Percentiles rank a stretch among this genome's conserved stretches.
These are phyloP conservation scores for Gobiocypris rarus DNA, from an alignment of 2,113 vertebrate species.

Conservation along the genomic window DNA sequence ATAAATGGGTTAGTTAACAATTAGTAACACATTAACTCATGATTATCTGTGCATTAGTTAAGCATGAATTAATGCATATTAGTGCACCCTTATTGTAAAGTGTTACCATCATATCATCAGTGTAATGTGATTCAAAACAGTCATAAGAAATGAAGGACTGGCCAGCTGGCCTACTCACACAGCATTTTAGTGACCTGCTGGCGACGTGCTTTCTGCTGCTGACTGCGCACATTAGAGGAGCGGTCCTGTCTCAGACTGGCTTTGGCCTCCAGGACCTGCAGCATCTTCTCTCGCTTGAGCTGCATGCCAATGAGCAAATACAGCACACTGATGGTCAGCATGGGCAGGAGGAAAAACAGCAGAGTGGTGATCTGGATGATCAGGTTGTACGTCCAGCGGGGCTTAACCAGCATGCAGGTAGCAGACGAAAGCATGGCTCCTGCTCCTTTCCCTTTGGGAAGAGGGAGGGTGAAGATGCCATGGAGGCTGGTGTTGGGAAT, in stretches of 20 bases:
- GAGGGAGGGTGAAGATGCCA: conserved; percentile 77
- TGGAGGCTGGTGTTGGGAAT: conserved; percentile 94
- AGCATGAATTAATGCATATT: no score
- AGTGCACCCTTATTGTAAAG: no score
- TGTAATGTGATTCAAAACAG: not conserved
- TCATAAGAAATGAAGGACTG: no score
- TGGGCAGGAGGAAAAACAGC: conserved; percentile 90
- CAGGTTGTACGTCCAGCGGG: conserved; percentile 84
- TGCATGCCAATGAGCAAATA: conserved; percentile 89
- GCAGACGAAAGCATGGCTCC: conserved; percentile 74
- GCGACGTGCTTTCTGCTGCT: conserved; percentile 77
- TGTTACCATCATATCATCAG: no score
- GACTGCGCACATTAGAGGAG: conserved; percentile 61
- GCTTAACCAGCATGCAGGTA: conserved; percentile 80
- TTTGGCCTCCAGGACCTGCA: conserved; percentile 73
- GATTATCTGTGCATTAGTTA: no score
- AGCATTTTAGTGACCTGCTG: conserved; percentile 95
- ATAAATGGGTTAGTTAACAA: no score
- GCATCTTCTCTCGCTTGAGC: conserved; percentile 83
- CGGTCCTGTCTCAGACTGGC: conserved; percentile 38
- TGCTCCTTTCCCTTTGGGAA: conserved; percentile 63
- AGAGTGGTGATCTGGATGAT: conserved; percentile 87
- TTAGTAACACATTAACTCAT: no score
- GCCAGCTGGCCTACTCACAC: conserved; percentile 81
- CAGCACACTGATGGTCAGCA: conserved; percentile 87